Conservation (phyloP, 1,140 invertebrate genomes). For the Cydia pomonella region DNA sequence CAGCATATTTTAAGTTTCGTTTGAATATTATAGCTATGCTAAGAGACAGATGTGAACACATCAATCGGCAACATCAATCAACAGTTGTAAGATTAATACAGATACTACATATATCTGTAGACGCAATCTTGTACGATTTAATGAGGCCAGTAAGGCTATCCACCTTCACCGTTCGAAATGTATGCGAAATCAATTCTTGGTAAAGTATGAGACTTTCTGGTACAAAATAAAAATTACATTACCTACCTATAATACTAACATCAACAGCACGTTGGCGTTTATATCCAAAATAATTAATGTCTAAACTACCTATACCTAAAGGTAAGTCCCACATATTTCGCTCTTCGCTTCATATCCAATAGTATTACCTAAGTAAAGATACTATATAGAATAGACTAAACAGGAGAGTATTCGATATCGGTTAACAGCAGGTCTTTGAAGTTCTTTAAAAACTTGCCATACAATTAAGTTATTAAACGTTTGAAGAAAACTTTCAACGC, state of each 20-base stretch:
- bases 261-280: too few relatives aligned
- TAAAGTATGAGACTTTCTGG: background rate
- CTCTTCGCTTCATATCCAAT: too few relatives aligned
- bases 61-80: background rate
- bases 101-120: background rate
- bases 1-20: background rate
- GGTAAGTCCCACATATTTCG: too few relatives aligned
- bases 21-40: background rate
- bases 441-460: too few relatives aligned
- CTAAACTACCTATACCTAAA: too few relatives aligned
- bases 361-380: too few relatives aligned
- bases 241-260: background rate
- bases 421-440: too few relatives aligned
- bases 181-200: constrained; percentile 1
- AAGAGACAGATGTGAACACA: background rate
- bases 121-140: constrained; percentile 1
- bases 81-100: background rate
- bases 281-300: too few relatives aligned
- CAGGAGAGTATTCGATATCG: too few relatives aligned
- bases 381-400: too few relatives aligned
- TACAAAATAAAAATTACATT: background rate
- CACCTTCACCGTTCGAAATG: background rate
- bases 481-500: background rate
- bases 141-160: background rate
- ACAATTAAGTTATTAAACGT: background rate